Evolutionary conservation across 2,797 vertebrate species (phyloP).

Genomic region (Micrastur ruficollis): DNA sequence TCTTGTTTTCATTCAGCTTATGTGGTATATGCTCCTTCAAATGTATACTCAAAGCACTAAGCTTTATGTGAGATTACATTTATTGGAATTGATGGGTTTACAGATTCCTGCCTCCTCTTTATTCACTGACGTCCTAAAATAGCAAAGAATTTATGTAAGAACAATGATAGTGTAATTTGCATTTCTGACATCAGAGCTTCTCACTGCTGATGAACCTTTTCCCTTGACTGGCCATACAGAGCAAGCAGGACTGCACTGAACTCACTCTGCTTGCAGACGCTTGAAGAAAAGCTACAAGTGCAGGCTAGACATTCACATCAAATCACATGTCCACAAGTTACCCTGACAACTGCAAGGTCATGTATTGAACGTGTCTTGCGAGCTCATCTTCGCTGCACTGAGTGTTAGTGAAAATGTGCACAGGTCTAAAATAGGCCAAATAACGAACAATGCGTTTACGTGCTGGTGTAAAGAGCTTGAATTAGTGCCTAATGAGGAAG

Average conservation of each 20-base stretch:
- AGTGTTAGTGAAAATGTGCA: not conserved
- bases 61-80: not conserved
- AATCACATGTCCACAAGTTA: constrained; percentile 49
- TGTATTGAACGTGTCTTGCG: not conserved
- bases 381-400: not conserved
- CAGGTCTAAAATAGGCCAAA: not conserved
- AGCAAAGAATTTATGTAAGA: not conserved
- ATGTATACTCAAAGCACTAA: not conserved
- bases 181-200: not conserved
- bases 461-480: not conserved
- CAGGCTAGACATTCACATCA: constrained; percentile 17
- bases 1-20: not conserved
- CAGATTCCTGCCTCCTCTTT: not conserved
- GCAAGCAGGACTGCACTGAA: not conserved
- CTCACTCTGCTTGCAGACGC: not conserved
- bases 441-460: not conserved
- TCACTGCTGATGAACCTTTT: not conserved
- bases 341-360: constrained; percentile 70
- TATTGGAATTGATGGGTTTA: not conserved
- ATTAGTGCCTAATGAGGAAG: not conserved
- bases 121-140: not conserved
- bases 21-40: not conserved
- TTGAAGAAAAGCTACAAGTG: not conserved
- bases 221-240: not conserved
- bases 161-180: not conserved